phyloP scores from a whole-genome alignment of 1,140 invertebrate genomes.

The Delia radicum region DNA sequence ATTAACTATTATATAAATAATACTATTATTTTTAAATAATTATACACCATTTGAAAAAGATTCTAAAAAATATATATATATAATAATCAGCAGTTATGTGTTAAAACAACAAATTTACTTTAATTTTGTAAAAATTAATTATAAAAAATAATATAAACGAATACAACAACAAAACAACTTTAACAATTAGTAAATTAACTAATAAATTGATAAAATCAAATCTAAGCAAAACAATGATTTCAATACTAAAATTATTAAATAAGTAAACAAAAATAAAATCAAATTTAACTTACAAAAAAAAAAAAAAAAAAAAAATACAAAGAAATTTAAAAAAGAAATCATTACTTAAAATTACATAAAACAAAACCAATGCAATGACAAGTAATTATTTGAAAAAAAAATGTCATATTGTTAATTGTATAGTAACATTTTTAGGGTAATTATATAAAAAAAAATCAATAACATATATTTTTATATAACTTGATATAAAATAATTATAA shows the following conservation, averaged over 20 bases:
- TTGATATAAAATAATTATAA: slow-evolving; percentile 5
- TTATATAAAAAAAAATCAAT: slow-evolving; percentile 1
- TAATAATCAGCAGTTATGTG: neutral
- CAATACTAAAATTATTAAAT: neutral
- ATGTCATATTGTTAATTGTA: slow-evolving; percentile 47
- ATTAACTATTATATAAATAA: neutral
- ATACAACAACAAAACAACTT: slow-evolving; percentile 47
- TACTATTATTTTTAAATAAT: neutral
- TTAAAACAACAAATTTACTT: neutral
- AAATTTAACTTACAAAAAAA: slow-evolving; percentile 1
- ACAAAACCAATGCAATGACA: neutral
- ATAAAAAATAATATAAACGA: neutral
- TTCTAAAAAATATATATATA: too few species aligned
- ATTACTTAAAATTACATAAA: neutral
- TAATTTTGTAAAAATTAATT: neutral
- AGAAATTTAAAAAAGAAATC: slow-evolving; percentile 13
- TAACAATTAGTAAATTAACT: slow-evolving; percentile 50
- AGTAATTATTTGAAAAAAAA: slow-evolving; percentile 16
- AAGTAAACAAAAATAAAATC: neutral
- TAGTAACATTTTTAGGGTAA: slow-evolving; percentile 33
- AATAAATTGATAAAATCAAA: slow-evolving; percentile 30
- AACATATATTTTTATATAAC: slow-evolving; percentile 26
- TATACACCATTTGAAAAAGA: neutral
- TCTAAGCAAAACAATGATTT: neutral
- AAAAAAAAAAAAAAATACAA: neutral